A percentile compares a stretch with the other conserved stretches of the same genome.
Evolutionary conservation across 1,140 invertebrate species (phyloP).

Genomic region (Lerema accius): DNA sequence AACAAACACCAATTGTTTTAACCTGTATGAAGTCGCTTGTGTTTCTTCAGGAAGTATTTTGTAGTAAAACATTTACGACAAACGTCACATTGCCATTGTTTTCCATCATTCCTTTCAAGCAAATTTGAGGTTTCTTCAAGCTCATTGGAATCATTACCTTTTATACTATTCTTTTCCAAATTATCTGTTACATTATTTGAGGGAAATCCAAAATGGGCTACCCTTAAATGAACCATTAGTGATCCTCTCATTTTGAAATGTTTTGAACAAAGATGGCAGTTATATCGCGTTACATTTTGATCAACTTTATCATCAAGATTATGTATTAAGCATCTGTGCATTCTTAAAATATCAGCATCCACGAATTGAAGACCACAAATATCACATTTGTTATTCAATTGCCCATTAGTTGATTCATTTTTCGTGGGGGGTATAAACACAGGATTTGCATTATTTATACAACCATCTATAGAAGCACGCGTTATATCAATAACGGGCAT

Average conservation of each 20-base stretch:
- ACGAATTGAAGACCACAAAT: slow-evolving; percentile 89
- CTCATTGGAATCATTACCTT: slow-evolving; percentile 32
- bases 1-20: slow-evolving; percentile 70
- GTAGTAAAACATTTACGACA: slow-evolving; percentile 94
- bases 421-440: slow-evolving; percentile 50
- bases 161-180: slow-evolving; percentile 34
- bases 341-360: slow-evolving; percentile 86
- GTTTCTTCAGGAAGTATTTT: slow-evolving; percentile 95
- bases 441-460: slow-evolving; percentile 40
- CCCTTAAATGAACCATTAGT: slow-evolving; percentile 91
- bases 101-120: slow-evolving; percentile 64
- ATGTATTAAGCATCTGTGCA: slow-evolving; percentile 90
- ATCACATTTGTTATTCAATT: slow-evolving; percentile 83
- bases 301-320: slow-evolving; percentile 84
- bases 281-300: slow-evolving; percentile 83
- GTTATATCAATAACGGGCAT: slow-evolving; percentile 72
- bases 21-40: slow-evolving; percentile 91
- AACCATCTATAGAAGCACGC: slow-evolving; percentile 39
- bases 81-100: slow-evolving; percentile 91
- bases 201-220: slow-evolving; percentile 86
- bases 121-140: slow-evolving; percentile 44
- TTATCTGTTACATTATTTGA: slow-evolving; percentile 40
- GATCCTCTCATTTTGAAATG: slow-evolving; percentile 92
- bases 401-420: slow-evolving; percentile 57
- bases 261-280: slow-evolving; percentile 90